A percentile compares a stretch with the other conserved stretches of the same genome.
Evolutionary conservation across 2,888 invertebrate genomes (phyloP).

Genomic region (Polydesmus complanatus): DNA sequence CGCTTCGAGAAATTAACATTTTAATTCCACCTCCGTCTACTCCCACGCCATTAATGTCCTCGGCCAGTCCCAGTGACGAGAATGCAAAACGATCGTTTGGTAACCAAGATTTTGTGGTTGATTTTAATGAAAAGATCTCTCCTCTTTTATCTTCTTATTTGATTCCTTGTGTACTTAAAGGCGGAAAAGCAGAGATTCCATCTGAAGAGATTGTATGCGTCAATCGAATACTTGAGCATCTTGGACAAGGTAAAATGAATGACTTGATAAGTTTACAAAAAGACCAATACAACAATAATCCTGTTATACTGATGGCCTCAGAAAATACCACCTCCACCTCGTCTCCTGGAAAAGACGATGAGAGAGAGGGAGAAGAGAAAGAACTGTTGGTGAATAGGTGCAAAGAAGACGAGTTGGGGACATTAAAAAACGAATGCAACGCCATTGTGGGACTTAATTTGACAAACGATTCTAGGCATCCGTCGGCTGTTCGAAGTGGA

Average conservation of each 20-base stretch:
- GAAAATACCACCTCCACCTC: constrained; percentile 14
- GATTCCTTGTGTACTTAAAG: not conserved
- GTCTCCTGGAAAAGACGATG: constrained; percentile 35
- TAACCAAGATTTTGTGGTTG: not conserved
- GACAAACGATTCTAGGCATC: constrained; percentile 24
- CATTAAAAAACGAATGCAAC: constrained; percentile 12
- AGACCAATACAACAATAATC: constrained; percentile 19
- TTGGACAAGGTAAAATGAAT: constrained; percentile 22
- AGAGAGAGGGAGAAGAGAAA: constrained; percentile 27
- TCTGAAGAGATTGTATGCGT: constrained; percentile 28
- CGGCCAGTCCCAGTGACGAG: not conserved
- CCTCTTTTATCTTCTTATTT: not conserved
- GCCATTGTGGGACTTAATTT: constrained; percentile 27
- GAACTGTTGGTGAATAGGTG: constrained; percentile 27
- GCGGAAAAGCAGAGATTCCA: not conserved
- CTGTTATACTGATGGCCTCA: constrained; percentile 17
- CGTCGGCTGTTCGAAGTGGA: not conserved
- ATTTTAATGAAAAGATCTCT: not conserved
- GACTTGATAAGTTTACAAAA: constrained; percentile 14
- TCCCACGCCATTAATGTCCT: not conserved
- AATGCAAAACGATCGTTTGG: not conserved
- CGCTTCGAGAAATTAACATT: constrained; percentile 15
- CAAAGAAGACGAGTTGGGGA: constrained; percentile 5
- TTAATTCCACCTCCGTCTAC: constrained; percentile 17
- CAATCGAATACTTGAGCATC: constrained; percentile 25